phyloP scores from a whole-genome alignment of 2,888 invertebrate genomes.

The Scaptomyza reducta region DNA sequence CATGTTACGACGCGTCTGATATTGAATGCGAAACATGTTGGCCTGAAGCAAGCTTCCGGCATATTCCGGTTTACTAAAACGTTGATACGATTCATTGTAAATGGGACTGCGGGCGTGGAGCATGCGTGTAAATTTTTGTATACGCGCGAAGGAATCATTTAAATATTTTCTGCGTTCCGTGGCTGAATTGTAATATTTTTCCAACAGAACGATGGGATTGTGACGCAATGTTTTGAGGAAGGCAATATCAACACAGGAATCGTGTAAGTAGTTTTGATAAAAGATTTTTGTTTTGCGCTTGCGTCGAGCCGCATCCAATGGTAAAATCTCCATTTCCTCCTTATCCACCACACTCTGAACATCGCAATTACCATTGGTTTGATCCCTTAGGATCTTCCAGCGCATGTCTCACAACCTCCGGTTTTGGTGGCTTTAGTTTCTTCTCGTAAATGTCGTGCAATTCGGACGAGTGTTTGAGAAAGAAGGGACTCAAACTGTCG shows the following conservation, averaged over 20 bases:
- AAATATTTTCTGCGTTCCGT: slow-evolving; percentile 14
- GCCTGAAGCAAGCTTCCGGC: slow-evolving; percentile 35
- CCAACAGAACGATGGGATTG: slow-evolving; percentile 39
- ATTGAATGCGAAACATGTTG: slow-evolving; percentile 60
- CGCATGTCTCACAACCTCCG: not conserved
- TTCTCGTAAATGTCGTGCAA: slow-evolving; percentile 23
- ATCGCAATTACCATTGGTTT: slow-evolving; percentile 37
- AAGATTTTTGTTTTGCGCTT: slow-evolving; percentile 60
- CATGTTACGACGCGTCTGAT: slow-evolving; percentile 69
- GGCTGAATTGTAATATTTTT: slow-evolving; percentile 18
- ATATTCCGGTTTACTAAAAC: slow-evolving; percentile 10
- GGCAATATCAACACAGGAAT: slow-evolving; percentile 48
- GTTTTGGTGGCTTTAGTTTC: not conserved
- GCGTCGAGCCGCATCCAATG: slow-evolving; percentile 49
- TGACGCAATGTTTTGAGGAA: slow-evolving; percentile 49
- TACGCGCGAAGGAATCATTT: slow-evolving; percentile 13
- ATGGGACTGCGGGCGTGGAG: slow-evolving; percentile 68
- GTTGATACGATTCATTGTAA: slow-evolving; percentile 47
- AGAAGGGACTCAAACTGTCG: slow-evolving; percentile 41
- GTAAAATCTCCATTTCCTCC: slow-evolving; percentile 33
- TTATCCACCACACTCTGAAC: slow-evolving; percentile 41
- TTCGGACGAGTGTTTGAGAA: slow-evolving; percentile 28
- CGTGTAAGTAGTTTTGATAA: slow-evolving; percentile 54
- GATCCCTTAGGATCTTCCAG: slow-evolving; percentile 32
- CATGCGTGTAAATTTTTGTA: slow-evolving; percentile 58